Evolutionary conservation across 1,140 invertebrate species (phyloP).

Genomic region (Oedothorax gibbosus): DNA sequence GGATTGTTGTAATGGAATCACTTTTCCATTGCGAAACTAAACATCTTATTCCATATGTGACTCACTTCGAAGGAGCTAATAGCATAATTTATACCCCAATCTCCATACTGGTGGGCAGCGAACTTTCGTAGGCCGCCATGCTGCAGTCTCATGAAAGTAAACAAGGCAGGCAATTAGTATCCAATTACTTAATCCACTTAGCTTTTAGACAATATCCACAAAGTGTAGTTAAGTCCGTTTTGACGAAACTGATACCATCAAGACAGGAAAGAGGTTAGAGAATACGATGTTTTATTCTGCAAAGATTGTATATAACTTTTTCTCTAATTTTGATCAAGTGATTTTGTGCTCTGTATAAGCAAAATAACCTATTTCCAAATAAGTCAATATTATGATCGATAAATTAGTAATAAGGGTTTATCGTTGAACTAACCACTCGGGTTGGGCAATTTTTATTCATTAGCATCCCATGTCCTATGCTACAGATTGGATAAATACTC

Average conservation of each 20-base stretch:
- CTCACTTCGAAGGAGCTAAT: constrained; percentile 6
- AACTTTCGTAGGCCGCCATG: not conserved
- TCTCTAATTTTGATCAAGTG: too few relatives aligned
- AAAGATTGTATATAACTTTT: too few relatives aligned
- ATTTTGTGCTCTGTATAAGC: too few relatives aligned
- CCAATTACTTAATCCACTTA: constrained; percentile 13
- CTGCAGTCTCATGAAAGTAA: not conserved
- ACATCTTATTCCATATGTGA: not conserved
- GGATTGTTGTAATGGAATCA: too few relatives aligned
- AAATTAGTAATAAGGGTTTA: too few relatives aligned
- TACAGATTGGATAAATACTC: too few relatives aligned
- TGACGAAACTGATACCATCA: not conserved
- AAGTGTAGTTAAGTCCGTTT: not conserved
- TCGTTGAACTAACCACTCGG: too few relatives aligned
- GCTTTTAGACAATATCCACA: not conserved
- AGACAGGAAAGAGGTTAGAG: not conserved
- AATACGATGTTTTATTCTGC: not conserved
- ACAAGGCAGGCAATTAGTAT: constrained; percentile 6
- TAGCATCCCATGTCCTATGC: too few relatives aligned
- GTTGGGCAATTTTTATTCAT: too few relatives aligned
- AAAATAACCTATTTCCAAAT: too few relatives aligned
- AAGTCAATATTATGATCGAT: too few relatives aligned
- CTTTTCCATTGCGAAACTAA: too few relatives aligned
- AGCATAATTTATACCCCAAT: constrained; percentile 26
- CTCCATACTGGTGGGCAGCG: constrained; percentile 17